Evolutionary conservation across 2,888 invertebrate genomes (phyloP), one percentile per base, ranked within the genome.

Genomic region (Dryomyza anilis): DNA sequence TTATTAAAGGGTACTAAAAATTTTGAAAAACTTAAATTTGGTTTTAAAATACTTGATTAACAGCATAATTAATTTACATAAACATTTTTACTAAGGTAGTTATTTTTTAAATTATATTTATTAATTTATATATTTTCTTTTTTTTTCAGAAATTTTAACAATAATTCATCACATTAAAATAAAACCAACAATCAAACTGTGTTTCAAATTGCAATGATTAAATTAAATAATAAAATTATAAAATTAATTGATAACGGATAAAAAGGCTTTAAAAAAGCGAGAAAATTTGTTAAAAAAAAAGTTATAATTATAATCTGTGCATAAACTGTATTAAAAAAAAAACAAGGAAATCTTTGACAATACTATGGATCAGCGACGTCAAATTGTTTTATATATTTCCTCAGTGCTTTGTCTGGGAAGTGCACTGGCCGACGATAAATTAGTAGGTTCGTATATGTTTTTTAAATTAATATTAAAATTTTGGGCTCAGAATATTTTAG

Each of bases 211-310:
- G 74, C 71, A 69, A 76, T 77, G 78, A 71, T 75, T 67, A 69
- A 73, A 72, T 71, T 76, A 73, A 76, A 72, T 68, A 73, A 69
- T 67, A 74, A 72, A 71, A 70, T 71, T 57, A 71, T 71, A 45
- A 76, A 74, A 70, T 72, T 76, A 48, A 77, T 78, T 72, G 77
- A 78, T 70, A 76, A 76, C 71, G 77, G 77, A 72, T 78, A 75
- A 77, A 29, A 67, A 14, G 23, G 48, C 30, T 50, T 29, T 39
- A n/a, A 63, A 43, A 36, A 21, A 55, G 25, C 0, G 63, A n/a
- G n/a, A n/a, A n/a, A n/a, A n/a, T n/a, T n/a, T n/a, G n/a, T n/a
- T n/a, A n/a, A n/a, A n/a, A n/a, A n/a, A n/a, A n/a, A n/a, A n/a
- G n/a, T n/a, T n/a, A n/a, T n/a, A n/a, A n/a, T n/a, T n/a, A n/a